Conservation (phyloP, 2,113 vertebrate species). For the Odocoileus hemionus region DNA sequence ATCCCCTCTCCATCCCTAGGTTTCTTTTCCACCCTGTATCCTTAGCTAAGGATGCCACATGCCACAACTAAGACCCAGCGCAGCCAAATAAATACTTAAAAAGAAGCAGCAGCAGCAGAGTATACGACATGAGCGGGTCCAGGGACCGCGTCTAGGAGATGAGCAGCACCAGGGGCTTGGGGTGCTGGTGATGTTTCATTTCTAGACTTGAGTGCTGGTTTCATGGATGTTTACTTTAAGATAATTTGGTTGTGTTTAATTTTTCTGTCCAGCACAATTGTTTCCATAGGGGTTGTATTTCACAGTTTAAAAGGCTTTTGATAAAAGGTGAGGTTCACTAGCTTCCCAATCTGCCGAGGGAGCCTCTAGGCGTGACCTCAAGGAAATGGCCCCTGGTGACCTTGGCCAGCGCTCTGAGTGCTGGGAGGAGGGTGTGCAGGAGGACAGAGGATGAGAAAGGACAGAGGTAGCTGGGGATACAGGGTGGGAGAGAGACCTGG, state of each 20-base stretch:
- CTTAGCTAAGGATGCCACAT: background rate
- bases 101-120: fast-evolving
- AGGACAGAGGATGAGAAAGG: background rate
- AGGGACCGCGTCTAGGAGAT: background rate
- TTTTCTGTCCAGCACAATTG: background rate
- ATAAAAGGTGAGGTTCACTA: background rate
- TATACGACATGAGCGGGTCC: background rate
- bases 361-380: background rate
- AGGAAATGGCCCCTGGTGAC: background rate
- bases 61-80: background rate
- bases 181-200: background rate
- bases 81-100: background rate
- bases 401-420: background rate
- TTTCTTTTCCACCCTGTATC: background rate
- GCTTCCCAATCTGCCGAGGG: background rate
- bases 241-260: background rate
- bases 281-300: background rate
- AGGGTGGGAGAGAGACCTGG: background rate
- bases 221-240: background rate
- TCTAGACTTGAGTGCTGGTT: background rate
- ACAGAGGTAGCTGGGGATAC: background rate
- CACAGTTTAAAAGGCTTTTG: background rate
- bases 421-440: background rate
- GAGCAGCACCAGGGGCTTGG: background rate
- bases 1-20: background rate